Evolutionary conservation across 2,113 vertebrate genomes (phyloP).

Genomic region (Tricholaema leucomelas): DNA sequence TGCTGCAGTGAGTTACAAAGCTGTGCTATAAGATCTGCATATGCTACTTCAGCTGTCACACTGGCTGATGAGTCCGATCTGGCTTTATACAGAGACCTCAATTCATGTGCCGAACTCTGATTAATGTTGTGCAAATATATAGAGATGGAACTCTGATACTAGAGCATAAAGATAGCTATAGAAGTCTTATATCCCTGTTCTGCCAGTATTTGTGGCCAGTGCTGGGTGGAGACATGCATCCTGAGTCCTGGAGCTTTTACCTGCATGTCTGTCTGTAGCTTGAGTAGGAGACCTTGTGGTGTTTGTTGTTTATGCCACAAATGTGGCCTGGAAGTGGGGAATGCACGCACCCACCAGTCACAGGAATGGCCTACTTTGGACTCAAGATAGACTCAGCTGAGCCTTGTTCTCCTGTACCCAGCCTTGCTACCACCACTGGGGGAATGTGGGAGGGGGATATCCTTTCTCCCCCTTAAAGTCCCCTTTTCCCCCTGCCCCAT

Average conservation of each 20-base stretch:
- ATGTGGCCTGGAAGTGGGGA: neutral
- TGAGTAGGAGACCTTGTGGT: neutral
- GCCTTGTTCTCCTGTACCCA: neutral
- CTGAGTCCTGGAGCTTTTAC: neutral
- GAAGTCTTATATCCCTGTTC: neutral
- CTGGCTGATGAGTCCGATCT: neutral
- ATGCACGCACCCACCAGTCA: neutral
- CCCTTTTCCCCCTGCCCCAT: rapidly evolving
- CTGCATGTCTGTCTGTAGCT: neutral
- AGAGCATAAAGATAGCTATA: neutral
- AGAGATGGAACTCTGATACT: neutral
- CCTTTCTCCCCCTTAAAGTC: neutral
- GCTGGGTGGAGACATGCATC: neutral
- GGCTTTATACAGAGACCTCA: neutral
- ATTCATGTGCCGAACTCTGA: neutral
- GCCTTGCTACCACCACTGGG: neutral
- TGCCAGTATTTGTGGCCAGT: neutral
- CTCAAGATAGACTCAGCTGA: neutral
- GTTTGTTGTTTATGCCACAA: neutral
- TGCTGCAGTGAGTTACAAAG: neutral
- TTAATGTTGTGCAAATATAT: neutral
- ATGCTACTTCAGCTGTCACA: neutral
- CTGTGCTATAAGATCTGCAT: neutral
- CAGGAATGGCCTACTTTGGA: neutral
- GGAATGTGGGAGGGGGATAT: rapidly evolving